Evolutionary conservation across 1,140 invertebrate species (phyloP).

Genomic region (Aphelinus certus): DNA sequence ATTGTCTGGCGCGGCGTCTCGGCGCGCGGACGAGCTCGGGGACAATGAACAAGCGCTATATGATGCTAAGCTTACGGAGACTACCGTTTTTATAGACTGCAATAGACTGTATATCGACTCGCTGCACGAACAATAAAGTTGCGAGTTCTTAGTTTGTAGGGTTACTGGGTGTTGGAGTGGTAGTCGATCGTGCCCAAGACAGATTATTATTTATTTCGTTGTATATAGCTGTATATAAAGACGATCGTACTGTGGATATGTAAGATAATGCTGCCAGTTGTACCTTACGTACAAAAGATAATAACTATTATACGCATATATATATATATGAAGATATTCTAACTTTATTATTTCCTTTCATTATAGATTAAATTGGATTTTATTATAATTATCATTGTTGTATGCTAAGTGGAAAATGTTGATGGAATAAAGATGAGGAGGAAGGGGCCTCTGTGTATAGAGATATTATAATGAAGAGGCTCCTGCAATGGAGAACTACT

Average conservation of each 20-base stretch:
- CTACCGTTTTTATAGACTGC: slow-evolving; percentile 45
- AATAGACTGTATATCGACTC: slow-evolving; percentile 47
- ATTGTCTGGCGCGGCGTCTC: too few relatives aligned
- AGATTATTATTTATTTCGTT: slow-evolving; percentile 54
- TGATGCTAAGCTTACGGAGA: not conserved
- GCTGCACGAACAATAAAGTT: slow-evolving; percentile 31
- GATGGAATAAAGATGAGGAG: not conserved
- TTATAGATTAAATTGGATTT: not conserved
- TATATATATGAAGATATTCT: slow-evolving; percentile 8
- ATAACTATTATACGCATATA: not conserved
- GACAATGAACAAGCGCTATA: too few relatives aligned
- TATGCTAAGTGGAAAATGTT: not conserved
- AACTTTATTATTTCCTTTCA: slow-evolving; percentile 14
- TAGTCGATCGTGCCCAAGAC: not conserved
- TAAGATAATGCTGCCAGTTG: slow-evolving; percentile 49
- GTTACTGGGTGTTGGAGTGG: too few relatives aligned
- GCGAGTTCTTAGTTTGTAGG: not conserved
- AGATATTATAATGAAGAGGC: not conserved
- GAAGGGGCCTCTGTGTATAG: not conserved
- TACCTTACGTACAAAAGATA: slow-evolving; percentile 36
- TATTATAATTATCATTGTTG: not conserved
- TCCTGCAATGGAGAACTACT: too few relatives aligned
- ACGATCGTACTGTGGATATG: slow-evolving; percentile 44
- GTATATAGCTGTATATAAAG: slow-evolving; percentile 59
- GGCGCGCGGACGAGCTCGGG: too few relatives aligned